A percentile compares a stretch with the other conserved stretches of the same genome.
Evolutionary conservation across 2,888 invertebrate species (phyloP).

Genomic region (Beris morrisii): DNA sequence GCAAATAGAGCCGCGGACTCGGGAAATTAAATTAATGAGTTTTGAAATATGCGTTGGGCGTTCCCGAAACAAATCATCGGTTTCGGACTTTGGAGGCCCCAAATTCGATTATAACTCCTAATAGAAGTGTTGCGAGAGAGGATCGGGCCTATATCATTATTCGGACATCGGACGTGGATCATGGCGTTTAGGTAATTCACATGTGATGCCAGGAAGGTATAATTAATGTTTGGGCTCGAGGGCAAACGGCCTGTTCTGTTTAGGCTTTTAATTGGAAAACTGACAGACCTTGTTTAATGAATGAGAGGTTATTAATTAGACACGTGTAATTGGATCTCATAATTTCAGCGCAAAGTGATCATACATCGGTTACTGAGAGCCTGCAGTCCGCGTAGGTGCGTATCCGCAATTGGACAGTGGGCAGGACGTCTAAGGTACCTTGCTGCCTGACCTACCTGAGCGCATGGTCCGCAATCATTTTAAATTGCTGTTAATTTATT

Average conservation of each 20-base stretch:
- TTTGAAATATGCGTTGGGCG: slow-evolving; percentile 38
- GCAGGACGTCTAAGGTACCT: too few relatives aligned
- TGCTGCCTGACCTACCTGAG: too few relatives aligned
- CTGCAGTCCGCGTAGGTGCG: too few relatives aligned
- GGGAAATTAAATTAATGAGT: slow-evolving; percentile 39
- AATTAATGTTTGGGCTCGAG: slow-evolving; percentile 34
- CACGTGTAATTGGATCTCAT: slow-evolving; percentile 33
- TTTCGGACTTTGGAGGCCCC: slow-evolving; percentile 20
- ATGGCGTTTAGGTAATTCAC: slow-evolving; percentile 32
- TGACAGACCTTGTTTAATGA: slow-evolving; percentile 36
- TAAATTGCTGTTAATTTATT: too few relatives aligned
- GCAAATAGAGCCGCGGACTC: slow-evolving; percentile 36
- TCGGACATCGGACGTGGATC: slow-evolving; percentile 24
- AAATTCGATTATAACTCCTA: slow-evolving; percentile 35
- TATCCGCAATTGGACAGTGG: too few relatives aligned
- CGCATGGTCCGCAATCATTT: too few relatives aligned
- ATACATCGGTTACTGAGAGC: too few relatives aligned
- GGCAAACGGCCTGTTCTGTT: slow-evolving; percentile 31
- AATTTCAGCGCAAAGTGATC: slow-evolving; percentile 17
- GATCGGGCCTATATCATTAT: slow-evolving; percentile 29
- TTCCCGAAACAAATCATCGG: slow-evolving; percentile 36
- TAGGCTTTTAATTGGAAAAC: slow-evolving; percentile 38
- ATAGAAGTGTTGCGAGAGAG: slow-evolving; percentile 32
- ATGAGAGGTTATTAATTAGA: slow-evolving; percentile 38
- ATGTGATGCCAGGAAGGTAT: slow-evolving; percentile 33